phyloP scores from a whole-genome alignment of 2,888 invertebrate species.

The Dicyrtoma fusca region DNA sequence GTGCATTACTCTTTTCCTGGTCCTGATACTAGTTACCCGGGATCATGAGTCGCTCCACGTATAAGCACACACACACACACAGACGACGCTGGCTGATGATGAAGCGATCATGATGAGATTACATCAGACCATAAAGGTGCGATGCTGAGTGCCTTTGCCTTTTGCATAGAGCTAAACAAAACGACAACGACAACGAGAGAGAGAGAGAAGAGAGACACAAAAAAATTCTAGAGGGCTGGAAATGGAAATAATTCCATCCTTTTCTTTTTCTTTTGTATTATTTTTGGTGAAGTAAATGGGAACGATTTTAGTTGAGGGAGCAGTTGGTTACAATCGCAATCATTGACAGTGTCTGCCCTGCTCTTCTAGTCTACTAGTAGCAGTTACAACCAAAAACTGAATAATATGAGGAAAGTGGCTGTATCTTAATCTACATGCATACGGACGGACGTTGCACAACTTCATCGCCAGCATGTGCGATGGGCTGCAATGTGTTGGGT shows the following conservation, averaged over 20 bases:
- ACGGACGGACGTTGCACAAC: too few species aligned
- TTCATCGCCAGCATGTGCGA: too few species aligned
- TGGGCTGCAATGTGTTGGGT: neutral
- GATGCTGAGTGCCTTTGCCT: conserved; percentile 37
- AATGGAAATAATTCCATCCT: conserved; percentile 21
- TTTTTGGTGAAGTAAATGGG: conserved; percentile 1
- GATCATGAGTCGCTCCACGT: neutral
- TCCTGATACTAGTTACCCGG: neutral
- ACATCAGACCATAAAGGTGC: conserved; percentile 29
- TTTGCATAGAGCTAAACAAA: conserved; percentile 35
- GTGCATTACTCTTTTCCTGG: too few species aligned
- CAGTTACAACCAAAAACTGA: too few species aligned
- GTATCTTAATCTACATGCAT: too few species aligned
- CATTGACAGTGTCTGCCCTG: neutral
- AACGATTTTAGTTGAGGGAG: neutral
- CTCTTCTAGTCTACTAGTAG: neutral
- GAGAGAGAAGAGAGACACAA: conserved; percentile 12
- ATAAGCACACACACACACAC: neutral
- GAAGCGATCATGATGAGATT: conserved; percentile 38
- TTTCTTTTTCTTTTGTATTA: neutral
- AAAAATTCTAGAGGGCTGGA: neutral
- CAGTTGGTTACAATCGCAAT: too few species aligned
- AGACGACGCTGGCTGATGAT: conserved; percentile 13
- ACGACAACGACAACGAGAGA: too few species aligned
- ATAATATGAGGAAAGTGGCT: too few species aligned